phyloP scores from a whole-genome alignment of 2,888 invertebrate species.

The Therioaphis trifolii region DNA sequence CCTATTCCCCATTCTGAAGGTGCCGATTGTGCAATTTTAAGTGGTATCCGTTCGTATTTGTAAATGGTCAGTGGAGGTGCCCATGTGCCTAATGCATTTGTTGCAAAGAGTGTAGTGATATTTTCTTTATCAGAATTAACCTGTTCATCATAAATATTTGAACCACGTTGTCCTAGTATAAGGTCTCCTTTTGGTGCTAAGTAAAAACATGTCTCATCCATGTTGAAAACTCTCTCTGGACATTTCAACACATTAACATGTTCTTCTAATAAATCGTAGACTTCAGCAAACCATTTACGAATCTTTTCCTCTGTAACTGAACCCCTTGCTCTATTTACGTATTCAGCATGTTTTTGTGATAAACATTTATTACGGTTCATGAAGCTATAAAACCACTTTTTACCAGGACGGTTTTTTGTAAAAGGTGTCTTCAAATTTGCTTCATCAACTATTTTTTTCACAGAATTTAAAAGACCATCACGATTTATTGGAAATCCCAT shows the following conservation, averaged over 20 bases:
- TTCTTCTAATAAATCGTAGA: background rate
- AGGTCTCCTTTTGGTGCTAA: too few species aligned
- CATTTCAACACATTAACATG: background rate
- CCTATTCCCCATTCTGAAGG: conserved; percentile 65
- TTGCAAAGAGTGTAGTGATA: background rate
- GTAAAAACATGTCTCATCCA: too few species aligned
- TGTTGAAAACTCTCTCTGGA: conserved; percentile 2
- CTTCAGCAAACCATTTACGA: background rate
- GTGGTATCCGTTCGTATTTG: conserved; percentile 64
- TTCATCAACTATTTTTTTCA: too few species aligned
- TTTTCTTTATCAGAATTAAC: conserved; percentile 4
- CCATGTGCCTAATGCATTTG: conserved; percentile 66
- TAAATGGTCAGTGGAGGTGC: conserved; percentile 64
- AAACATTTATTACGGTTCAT: too few species aligned
- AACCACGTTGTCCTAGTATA: background rate
- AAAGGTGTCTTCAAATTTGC: too few species aligned
- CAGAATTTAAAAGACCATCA: too few species aligned
- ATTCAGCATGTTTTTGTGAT: too few species aligned
- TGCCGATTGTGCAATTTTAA: conserved; percentile 63
- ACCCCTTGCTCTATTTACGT: too few species aligned
- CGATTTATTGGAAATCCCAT: too few species aligned
- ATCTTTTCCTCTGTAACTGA: too few species aligned
- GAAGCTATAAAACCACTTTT: too few species aligned
- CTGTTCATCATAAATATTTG: background rate
- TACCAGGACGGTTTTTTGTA: too few species aligned